Evolutionary conservation across 2,888 invertebrate species (phyloP).

Genomic region (Octonoba sinensis): DNA sequence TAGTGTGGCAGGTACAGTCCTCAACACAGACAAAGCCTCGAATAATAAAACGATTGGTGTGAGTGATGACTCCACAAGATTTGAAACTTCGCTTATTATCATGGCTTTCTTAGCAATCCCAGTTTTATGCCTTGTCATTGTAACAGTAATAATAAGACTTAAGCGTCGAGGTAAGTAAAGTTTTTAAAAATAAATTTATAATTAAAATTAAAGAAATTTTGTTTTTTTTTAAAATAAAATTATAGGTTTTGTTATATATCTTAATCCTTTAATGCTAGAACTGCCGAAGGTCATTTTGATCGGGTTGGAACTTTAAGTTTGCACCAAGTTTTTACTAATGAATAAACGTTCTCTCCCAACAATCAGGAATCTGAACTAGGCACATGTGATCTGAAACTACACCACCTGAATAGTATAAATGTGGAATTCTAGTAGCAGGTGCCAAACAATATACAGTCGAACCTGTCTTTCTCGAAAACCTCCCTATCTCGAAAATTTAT

Average conservation of each 20-base stretch:
- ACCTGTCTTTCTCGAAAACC: too few relatives aligned
- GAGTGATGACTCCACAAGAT: constrained; percentile 61
- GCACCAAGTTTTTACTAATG: too few relatives aligned
- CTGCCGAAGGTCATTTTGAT: background rate
- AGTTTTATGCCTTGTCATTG: constrained; percentile 70
- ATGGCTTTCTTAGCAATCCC: constrained; percentile 71
- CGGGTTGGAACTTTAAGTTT: too few relatives aligned
- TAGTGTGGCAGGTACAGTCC: background rate
- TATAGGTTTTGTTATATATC: background rate
- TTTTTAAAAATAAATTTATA: background rate
- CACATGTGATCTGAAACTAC: too few relatives aligned
- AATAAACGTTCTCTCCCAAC: too few relatives aligned
- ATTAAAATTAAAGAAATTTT: background rate
- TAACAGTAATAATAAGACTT: constrained; percentile 70
- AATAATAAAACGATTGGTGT: constrained; percentile 1
- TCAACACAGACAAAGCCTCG: background rate
- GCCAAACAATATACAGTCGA: too few relatives aligned
- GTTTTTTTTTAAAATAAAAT: background rate
- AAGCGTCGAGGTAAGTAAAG: constrained; percentile 70
- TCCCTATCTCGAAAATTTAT: too few relatives aligned
- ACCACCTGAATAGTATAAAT: too few relatives aligned
- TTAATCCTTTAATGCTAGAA: background rate
- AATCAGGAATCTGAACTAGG: too few relatives aligned
- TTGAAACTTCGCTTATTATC: constrained; percentile 71
- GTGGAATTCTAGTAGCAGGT: too few relatives aligned